phyloP scores from a whole-genome alignment of 2,113 vertebrate genomes.

The Crotalus helleri region DNA sequence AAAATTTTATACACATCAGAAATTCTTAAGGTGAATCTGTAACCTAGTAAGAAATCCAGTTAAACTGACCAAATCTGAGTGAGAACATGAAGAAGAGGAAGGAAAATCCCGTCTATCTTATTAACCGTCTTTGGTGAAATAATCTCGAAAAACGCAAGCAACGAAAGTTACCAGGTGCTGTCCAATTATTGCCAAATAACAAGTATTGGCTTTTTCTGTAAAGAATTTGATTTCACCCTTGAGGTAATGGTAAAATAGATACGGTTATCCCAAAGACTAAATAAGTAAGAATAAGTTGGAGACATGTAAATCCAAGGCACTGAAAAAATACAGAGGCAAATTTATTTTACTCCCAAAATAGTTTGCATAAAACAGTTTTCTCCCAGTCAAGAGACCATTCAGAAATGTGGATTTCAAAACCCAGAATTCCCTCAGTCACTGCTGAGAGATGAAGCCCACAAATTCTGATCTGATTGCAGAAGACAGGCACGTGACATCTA shows the following conservation, averaged over 20 bases:
- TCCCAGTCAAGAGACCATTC: background rate
- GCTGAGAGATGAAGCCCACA: background rate
- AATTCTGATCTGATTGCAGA: background rate
- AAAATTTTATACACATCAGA: constrained; percentile 16
- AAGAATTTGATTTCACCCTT: background rate
- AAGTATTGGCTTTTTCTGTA: background rate
- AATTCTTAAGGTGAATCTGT: constrained; percentile 13
- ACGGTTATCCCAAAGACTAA: background rate
- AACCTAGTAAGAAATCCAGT: background rate
- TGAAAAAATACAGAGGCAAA: background rate
- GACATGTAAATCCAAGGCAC: background rate
- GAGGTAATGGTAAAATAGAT: background rate
- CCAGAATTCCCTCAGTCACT: background rate
- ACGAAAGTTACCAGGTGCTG: background rate
- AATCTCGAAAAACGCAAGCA: background rate
- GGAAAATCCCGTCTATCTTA: background rate
- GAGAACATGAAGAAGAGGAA: constrained; percentile 5
- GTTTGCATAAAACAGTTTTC: background rate
- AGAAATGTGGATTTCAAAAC: background rate
- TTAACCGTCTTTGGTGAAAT: background rate
- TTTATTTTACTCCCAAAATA: background rate
- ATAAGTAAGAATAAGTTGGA: background rate
- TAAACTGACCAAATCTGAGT: constrained; percentile 11
- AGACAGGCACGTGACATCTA: background rate
- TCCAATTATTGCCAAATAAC: background rate